These are phyloP conservation scores for Stichodactyla helianthus DNA, from an alignment of 64 coral and sea anemone genomes.

Conservation along the genomic window DNA sequence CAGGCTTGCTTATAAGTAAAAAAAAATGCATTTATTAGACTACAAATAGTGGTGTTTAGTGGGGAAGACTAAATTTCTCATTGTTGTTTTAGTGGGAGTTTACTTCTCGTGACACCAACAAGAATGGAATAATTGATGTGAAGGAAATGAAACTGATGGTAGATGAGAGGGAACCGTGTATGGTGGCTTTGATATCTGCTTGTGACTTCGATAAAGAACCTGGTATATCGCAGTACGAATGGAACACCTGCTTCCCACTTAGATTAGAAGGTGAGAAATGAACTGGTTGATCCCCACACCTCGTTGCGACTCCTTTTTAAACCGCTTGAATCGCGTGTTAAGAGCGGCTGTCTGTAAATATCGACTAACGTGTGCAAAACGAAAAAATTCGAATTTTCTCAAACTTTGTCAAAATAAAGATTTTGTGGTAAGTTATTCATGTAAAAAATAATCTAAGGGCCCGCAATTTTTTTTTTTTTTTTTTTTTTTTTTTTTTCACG, in stretches of 20 bases:
- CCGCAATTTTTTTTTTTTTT: too few species aligned
- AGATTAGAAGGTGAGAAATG: neutral
- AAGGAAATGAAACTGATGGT: constrained; percentile 61
- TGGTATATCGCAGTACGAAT: constrained; percentile 55
- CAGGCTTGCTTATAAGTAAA: too few species aligned
- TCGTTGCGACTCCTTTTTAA: neutral
- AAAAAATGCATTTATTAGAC: too few species aligned
- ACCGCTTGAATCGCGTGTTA: too few species aligned
- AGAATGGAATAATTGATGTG: constrained; percentile 54
- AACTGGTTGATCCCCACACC: neutral
- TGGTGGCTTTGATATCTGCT: constrained; percentile 71
- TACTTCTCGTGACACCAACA: constrained; percentile 49
- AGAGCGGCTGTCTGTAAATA: too few species aligned
- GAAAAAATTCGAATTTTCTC: too few species aligned
- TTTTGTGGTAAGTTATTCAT: too few species aligned
- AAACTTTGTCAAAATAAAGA: too few species aligned
- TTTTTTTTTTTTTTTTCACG: too few species aligned
- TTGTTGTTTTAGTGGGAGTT: constrained; percentile 73
- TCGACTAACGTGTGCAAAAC: too few species aligned
- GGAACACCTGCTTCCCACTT: constrained; percentile 77
- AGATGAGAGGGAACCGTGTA: constrained; percentile 57
- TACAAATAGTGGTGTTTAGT: neutral
- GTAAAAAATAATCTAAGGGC: too few species aligned
- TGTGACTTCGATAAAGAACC: constrained; percentile 73
- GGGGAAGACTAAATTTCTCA: neutral